Percentiles rank a stretch among this genome's conserved stretches.
Evolutionary conservation across 2,888 invertebrate species (phyloP).

Genomic region (Perizoma affinitatum): DNA sequence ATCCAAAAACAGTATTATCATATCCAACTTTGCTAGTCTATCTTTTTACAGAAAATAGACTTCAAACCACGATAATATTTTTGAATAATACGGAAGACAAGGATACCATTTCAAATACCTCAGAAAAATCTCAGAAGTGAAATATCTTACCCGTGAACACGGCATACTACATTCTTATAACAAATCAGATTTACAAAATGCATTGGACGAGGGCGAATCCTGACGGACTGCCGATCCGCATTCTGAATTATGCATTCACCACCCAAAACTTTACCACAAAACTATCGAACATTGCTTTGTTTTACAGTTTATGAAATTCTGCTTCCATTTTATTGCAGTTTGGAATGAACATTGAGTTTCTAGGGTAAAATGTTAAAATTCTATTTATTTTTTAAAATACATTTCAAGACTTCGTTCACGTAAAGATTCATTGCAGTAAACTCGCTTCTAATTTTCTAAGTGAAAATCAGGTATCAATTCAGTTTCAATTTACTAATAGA

Average conservation of each 20-base stretch:
- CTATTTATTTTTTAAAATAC: background rate
- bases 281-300: constrained; percentile 73
- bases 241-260: constrained; percentile 79
- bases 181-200: constrained; percentile 73
- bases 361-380: constrained; percentile 7
- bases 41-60: constrained; percentile 4
- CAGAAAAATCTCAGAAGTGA: constrained; percentile 60
- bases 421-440: too few species aligned
- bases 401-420: background rate
- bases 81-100: constrained; percentile 41
- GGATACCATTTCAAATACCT: constrained; percentile 41
- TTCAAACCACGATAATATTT: constrained; percentile 5
- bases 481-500: constrained; percentile 66
- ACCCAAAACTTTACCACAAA: constrained; percentile 64
- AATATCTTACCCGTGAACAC: constrained; percentile 64
- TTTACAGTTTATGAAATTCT: constrained; percentile 72
- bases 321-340: constrained; percentile 47
- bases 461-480: constrained; percentile 29
- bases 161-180: constrained; percentile 69
- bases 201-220: constrained; percentile 61
- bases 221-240: constrained; percentile 80
- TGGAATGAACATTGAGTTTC: constrained; percentile 43
- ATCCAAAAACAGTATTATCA: too few species aligned
- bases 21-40: too few species aligned
- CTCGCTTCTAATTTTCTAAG: constrained; percentile 10